Evolutionary conservation across 2,888 invertebrate genomes (phyloP).

Genomic region (Exephanes ischioxanthus): DNA sequence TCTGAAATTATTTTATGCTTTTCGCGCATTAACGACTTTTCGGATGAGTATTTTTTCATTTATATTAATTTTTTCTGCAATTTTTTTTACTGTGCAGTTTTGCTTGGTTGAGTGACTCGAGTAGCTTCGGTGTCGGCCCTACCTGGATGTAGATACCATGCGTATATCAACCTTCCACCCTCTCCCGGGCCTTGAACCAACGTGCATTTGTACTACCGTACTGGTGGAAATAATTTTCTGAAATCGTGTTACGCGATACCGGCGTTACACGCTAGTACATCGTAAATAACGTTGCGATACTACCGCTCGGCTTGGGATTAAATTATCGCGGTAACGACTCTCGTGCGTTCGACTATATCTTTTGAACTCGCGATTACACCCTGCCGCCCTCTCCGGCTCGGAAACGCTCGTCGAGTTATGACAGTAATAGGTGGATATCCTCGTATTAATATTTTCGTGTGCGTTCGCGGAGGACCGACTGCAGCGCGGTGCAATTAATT

Average conservation of each 20-base stretch:
- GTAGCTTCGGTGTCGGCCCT: background rate
- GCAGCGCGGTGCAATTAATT: background rate
- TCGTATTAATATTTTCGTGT: conserved; percentile 17
- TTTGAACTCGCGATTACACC: conserved; percentile 17
- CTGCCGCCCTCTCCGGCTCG: background rate
- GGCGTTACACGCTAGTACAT: conserved; percentile 45
- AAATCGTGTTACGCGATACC: conserved; percentile 53
- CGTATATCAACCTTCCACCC: background rate
- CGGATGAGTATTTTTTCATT: no score
- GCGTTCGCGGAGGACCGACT: background rate
- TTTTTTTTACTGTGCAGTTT: background rate
- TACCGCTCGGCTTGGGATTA: conserved; percentile 28
- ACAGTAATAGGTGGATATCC: conserved; percentile 8
- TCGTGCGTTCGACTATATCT: conserved; percentile 42
- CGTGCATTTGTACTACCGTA: conserved; percentile 13
- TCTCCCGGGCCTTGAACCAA: conserved; percentile 10
- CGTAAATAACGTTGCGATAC: conserved; percentile 51
- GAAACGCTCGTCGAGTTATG: conserved; percentile 25
- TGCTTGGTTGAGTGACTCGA: background rate
- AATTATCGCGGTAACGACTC: conserved; percentile 51
- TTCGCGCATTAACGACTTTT: no score
- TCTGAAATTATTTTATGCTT: no score
- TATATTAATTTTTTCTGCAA: background rate
- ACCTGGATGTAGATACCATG: background rate
- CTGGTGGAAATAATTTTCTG: conserved; percentile 43